These are phyloP conservation scores for pig (Sus scrofa) DNA, from an alignment of 2,113 vertebrate species.

Conservation along the genomic window DNA sequence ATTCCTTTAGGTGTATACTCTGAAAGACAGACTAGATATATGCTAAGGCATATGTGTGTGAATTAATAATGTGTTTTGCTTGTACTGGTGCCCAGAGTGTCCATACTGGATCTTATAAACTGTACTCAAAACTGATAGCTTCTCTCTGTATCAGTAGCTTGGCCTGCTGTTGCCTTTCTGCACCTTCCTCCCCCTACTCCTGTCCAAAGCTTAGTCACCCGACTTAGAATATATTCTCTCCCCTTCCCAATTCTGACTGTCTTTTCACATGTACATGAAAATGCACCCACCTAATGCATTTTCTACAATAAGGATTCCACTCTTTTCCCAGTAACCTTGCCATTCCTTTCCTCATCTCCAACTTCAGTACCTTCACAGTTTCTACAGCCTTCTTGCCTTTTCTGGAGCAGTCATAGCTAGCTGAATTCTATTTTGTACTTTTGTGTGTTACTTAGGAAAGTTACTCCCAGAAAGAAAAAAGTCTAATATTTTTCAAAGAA, in stretches of 20 bases:
- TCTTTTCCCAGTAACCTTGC: slow-evolving; percentile 16
- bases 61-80: background rate
- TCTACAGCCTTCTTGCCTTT: background rate
- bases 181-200: background rate
- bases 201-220: background rate
- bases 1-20: background rate
- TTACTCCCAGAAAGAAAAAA: background rate
- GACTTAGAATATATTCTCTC: slow-evolving; percentile 24
- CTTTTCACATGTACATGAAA: background rate
- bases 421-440: background rate
- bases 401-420: background rate
- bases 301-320: background rate
- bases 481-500: background rate
- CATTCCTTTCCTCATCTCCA: background rate
- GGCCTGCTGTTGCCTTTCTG: background rate
- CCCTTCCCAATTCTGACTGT: background rate
- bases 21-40: background rate
- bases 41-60: background rate
- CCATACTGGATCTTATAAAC: background rate
- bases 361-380: background rate
- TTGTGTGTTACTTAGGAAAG: slow-evolving; percentile 25
- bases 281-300: background rate
- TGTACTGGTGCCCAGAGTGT: background rate
- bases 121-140: background rate
- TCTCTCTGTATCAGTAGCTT: background rate